These are phyloP conservation scores for Pyrochroa serraticornis DNA, from an alignment of 2,888 invertebrate species.

Conservation along the genomic window DNA sequence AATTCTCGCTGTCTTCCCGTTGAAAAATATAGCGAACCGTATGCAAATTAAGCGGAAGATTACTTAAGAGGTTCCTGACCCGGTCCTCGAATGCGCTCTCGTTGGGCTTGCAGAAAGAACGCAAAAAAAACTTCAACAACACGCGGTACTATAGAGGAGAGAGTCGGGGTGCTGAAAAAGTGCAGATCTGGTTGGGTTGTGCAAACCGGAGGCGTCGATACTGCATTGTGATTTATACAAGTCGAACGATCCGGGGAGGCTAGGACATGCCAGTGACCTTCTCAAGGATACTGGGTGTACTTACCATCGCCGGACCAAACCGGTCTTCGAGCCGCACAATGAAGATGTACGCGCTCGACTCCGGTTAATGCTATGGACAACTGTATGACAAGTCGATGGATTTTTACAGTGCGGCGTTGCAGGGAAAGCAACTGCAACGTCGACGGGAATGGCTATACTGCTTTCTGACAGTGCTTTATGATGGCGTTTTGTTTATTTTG, in stretches of 20 bases:
- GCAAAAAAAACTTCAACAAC: background rate
- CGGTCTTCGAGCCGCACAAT: slow-evolving; percentile 40
- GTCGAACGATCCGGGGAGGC: slow-evolving; percentile 43
- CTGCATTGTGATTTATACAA: slow-evolving; percentile 50
- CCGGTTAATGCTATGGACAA: slow-evolving; percentile 36
- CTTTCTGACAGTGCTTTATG: too few relatives aligned
- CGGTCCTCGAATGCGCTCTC: slow-evolving; percentile 19
- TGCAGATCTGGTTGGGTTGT: slow-evolving; percentile 40
- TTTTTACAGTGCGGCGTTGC: too few relatives aligned
- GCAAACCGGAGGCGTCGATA: slow-evolving; percentile 49
- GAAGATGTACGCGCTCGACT: slow-evolving; percentile 40
- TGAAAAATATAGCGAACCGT: slow-evolving; percentile 6
- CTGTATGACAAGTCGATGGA: slow-evolving; percentile 32
- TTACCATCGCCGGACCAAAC: slow-evolving; percentile 36
- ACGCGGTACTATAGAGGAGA: background rate
- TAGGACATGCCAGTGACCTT: slow-evolving; percentile 56
- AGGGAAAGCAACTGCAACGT: too few relatives aligned
- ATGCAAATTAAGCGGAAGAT: slow-evolving; percentile 37
- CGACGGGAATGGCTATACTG: too few relatives aligned
- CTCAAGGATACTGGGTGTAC: slow-evolving; percentile 50
- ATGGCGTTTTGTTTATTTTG: too few relatives aligned
- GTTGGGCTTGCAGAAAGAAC: background rate
- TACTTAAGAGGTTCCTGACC: slow-evolving; percentile 37
- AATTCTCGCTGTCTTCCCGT: background rate
- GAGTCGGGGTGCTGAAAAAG: slow-evolving; percentile 11